Evolutionary conservation across 2,113 vertebrate species (phyloP).

Genomic region (Eretmochelys imbricata): DNA sequence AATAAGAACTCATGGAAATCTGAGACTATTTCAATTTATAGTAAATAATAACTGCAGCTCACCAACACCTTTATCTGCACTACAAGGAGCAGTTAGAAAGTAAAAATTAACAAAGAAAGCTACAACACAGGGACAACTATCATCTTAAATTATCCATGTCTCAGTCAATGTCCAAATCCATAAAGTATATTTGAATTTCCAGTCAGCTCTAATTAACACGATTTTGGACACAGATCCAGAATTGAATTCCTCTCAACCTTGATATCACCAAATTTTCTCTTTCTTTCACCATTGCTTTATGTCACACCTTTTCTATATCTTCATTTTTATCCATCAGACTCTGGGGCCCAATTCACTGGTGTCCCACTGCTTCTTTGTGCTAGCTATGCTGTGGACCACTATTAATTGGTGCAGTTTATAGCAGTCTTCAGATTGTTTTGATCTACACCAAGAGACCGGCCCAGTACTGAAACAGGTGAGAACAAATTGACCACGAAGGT

Average conservation of each 20-base stretch:
- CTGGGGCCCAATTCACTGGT: neutral
- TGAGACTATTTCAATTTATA: neutral
- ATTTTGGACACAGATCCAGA: neutral
- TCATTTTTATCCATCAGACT: neutral
- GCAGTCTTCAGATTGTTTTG: neutral
- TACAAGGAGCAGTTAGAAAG: neutral
- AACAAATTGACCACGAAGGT: neutral
- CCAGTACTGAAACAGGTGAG: neutral
- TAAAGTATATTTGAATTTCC: neutral
- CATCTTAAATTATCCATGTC: neutral
- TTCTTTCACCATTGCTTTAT: neutral
- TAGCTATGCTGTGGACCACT: fast-evolving
- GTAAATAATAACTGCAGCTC: neutral
- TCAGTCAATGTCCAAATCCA: neutral
- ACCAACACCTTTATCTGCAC: neutral
- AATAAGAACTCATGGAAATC: neutral
- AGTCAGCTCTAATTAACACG: neutral
- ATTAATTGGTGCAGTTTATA: neutral
- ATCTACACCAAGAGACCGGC: neutral
- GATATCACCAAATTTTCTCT: neutral
- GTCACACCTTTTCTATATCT: neutral
- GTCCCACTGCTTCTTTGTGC: neutral
- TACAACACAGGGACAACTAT: neutral
- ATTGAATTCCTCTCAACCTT: neutral
- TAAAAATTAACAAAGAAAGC: neutral